These are phyloP conservation scores for Chionomys nivalis DNA, from an alignment of 2,113 vertebrate species.

Conservation along the genomic window DNA sequence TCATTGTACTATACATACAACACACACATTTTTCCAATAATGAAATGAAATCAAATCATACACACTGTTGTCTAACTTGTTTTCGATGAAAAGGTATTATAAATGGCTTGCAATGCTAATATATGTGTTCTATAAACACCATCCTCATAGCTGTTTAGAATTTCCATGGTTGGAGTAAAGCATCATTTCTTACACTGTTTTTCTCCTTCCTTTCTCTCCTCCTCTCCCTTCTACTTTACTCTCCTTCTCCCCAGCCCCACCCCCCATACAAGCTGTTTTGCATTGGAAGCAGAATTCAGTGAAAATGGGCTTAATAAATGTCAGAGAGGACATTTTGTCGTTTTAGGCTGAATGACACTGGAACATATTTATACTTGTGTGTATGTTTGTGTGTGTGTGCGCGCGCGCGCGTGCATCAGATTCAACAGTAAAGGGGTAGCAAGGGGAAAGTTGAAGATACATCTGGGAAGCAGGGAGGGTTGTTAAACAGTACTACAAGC, in stretches of 20 bases:
- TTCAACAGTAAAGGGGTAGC: neutral
- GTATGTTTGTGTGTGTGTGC: neutral
- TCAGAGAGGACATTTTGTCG: neutral
- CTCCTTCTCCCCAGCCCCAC: neutral
- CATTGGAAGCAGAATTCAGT: neutral
- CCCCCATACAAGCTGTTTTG: neutral
- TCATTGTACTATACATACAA: neutral
- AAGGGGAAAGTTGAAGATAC: neutral
- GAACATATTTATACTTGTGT: neutral
- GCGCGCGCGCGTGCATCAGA: neutral
- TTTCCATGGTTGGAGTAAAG: neutral
- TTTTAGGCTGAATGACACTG: neutral
- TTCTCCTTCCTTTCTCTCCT: neutral
- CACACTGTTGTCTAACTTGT: slow-evolving; percentile 7
- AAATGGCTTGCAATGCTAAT: neutral
- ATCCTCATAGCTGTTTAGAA: neutral
- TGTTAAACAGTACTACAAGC: neutral
- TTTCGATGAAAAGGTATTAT: neutral
- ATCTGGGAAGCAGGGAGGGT: neutral
- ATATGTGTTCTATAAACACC: neutral
- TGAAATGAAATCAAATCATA: neutral
- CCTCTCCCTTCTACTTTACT: too few relatives aligned
- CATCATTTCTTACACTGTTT: neutral
- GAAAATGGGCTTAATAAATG: slow-evolving; percentile 31
- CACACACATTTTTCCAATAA: slow-evolving; percentile 10